phyloP scores from a whole-genome alignment of 1,140 invertebrate species.

The Caerostris darwini region DNA sequence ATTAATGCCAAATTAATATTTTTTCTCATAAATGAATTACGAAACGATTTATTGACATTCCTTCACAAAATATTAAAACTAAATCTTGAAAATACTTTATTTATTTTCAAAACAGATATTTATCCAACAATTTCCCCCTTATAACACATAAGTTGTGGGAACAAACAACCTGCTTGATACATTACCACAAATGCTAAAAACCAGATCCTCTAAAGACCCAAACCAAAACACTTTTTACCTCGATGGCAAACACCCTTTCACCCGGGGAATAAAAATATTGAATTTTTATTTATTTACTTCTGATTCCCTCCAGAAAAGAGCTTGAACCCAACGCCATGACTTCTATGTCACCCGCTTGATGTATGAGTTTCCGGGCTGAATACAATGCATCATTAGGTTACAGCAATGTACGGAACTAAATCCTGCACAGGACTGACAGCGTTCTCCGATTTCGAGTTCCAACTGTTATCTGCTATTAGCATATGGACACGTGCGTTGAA shows the following conservation, averaged over 20 bases:
- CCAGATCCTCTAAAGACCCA: not conserved
- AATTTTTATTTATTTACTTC: not conserved
- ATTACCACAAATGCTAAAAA: no score
- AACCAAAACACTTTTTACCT: not conserved
- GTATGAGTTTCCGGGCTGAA: conserved; percentile 30
- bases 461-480: conserved; percentile 1
- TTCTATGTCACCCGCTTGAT: not conserved
- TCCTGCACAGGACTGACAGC: not conserved
- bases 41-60: no score
- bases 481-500: not conserved
- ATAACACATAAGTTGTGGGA: no score
- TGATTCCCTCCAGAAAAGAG: not conserved
- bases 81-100: no score
- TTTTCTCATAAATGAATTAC: no score
- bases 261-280: not conserved
- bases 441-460: not conserved
- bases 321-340: not conserved
- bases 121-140: no score
- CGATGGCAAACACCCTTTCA: not conserved
- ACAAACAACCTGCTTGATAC: no score
- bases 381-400: conserved; percentile 30
- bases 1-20: no score
- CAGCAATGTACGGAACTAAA: not conserved
- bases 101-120: no score
- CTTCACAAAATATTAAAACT: no score